A percentile compares a stretch with the other conserved stretches of the same genome.
These are phyloP conservation scores for Trigoniulus corallinus DNA, from an alignment of 1,140 invertebrate genomes.

Conservation along the genomic window DNA sequence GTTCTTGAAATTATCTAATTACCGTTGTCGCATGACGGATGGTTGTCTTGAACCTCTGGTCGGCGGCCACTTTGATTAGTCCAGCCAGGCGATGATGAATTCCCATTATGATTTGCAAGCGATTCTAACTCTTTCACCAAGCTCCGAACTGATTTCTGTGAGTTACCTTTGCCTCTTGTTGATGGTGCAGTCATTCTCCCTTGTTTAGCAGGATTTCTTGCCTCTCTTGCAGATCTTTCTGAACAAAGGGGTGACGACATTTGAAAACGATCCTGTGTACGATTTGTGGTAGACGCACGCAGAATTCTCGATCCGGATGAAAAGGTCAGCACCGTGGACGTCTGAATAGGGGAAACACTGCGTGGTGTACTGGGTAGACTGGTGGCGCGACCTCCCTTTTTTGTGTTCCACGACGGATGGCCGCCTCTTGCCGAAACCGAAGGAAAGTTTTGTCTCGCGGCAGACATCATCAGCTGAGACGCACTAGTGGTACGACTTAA, in stretches of 20 bases:
- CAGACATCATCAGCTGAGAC: too few relatives aligned
- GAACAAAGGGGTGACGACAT: not conserved
- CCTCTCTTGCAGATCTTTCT: too few relatives aligned
- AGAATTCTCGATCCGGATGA: too few relatives aligned
- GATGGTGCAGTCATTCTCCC: not conserved
- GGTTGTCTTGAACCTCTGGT: too few relatives aligned
- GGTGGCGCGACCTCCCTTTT: not conserved
- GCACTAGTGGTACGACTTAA: too few relatives aligned
- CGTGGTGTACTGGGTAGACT: not conserved
- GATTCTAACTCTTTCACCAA: not conserved
- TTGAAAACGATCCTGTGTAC: not conserved
- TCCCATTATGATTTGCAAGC: not conserved
- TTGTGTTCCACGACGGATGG: not conserved
- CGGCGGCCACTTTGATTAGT: too few relatives aligned
- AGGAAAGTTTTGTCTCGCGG: too few relatives aligned
- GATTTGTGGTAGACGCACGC: not conserved
- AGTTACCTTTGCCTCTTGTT: not conserved
- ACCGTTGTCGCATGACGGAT: too few relatives aligned
- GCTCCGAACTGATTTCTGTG: not conserved
- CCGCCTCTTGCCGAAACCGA: too few relatives aligned
- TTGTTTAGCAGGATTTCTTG: not conserved
- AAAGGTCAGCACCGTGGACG: too few relatives aligned
- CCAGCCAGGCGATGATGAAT: too few relatives aligned
- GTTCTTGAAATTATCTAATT: too few relatives aligned
- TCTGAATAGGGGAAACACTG: not conserved